Evolutionary conservation across 2,888 invertebrate species (phyloP).

Genomic region (Tetrapedia diversipes): DNA sequence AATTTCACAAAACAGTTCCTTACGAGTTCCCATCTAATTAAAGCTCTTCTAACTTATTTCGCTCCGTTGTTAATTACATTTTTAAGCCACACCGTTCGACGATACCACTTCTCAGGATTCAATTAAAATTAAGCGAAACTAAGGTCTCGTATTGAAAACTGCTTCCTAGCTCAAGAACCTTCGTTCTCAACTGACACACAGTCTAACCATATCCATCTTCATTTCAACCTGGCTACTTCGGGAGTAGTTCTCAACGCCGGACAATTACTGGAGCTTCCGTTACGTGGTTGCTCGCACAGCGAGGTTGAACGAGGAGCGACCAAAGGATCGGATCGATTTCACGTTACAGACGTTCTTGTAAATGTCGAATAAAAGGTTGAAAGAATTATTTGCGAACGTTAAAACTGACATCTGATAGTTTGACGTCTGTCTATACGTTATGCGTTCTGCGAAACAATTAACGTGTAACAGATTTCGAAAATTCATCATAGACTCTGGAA

Average conservation of each 20-base stretch:
- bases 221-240: constrained; percentile 1
- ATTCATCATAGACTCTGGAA: too few species aligned
- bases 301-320: not conserved
- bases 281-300: not conserved
- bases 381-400: constrained; percentile 18
- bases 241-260: constrained; percentile 10
- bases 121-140: constrained; percentile 27
- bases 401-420: too few species aligned
- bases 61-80: constrained; percentile 11
- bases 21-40: not conserved
- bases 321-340: constrained; percentile 15
- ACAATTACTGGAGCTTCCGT: constrained; percentile 15
- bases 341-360: not conserved
- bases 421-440: too few species aligned
- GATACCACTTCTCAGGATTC: constrained; percentile 6
- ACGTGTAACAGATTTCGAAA: too few species aligned
- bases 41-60: not conserved
- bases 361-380: not conserved
- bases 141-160: constrained; percentile 9
- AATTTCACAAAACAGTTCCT: not conserved
- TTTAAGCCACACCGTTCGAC: constrained; percentile 10
- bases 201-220: constrained; percentile 18
- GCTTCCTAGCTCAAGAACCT: not conserved
- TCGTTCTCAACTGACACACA: constrained; percentile 5
- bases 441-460: too few species aligned